Percentiles rank a stretch among this genome's conserved stretches.
These are phyloP conservation scores for Callyntrura guangdongensis DNA, from an alignment of 2,888 invertebrate species.

Conservation along the genomic window DNA sequence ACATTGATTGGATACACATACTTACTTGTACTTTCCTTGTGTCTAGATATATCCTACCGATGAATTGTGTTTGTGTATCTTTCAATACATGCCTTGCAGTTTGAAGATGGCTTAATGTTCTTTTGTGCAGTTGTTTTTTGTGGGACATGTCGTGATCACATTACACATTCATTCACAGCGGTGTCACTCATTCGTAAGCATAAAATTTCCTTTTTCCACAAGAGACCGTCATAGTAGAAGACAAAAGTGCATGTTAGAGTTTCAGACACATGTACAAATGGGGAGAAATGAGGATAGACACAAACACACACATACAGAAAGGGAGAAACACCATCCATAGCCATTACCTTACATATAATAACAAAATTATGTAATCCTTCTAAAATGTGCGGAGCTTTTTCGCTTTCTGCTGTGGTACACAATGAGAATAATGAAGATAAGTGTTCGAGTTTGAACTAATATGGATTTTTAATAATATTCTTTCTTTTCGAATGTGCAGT, in stretches of 20 bases:
- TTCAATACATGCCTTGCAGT: not conserved
- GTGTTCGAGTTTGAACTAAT: conserved; percentile 53
- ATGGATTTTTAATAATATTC: conserved; percentile 65
- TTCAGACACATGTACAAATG: not conserved
- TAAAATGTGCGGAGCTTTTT: not conserved
- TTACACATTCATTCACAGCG: conserved; percentile 68
- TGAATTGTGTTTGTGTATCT: not conserved
- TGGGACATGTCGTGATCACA: conserved; percentile 72
- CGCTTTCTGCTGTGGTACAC: not conserved
- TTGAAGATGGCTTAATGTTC: conserved; percentile 61
- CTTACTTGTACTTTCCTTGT: conserved; percentile 43
- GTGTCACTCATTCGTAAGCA: conserved; percentile 64
- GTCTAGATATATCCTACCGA: not conserved
- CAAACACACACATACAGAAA: not conserved
- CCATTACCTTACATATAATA: conserved; percentile 35
- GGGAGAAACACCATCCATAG: not conserved
- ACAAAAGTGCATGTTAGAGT: not conserved
- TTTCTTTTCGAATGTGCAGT: conserved; percentile 41
- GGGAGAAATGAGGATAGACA: not conserved
- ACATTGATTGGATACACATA: conserved; percentile 42
- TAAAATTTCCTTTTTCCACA: conserved; percentile 46
- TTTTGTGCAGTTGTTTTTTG: conserved; percentile 41
- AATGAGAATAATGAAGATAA: not conserved
- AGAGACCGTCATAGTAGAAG: not conserved
- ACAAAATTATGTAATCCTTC: not conserved